Evolutionary conservation across 1,140 invertebrate genomes (phyloP), one percentile per base, ranked within the genome.

Genomic region (Lasaia peninsularis): DNA sequence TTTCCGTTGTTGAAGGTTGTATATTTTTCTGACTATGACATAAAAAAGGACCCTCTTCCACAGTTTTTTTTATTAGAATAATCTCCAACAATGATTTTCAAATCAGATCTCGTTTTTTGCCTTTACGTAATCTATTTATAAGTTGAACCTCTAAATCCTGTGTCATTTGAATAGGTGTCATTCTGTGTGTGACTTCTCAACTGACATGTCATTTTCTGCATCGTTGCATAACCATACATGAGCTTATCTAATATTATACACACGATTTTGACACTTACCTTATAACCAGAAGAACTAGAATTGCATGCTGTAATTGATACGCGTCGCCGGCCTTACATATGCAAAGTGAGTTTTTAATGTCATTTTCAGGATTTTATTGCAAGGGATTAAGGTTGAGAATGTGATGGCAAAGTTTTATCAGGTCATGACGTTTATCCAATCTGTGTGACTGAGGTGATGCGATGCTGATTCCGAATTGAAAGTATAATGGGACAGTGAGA

Each of bases 151-250:
- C 44, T 7, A 48, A 24, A 21, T 21, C 18, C 20, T 5, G n/a
- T 10, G 44, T 24, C 44, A 21, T 21, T 24, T 48, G 20, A 48
- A 48, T 48, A 48, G 44, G 20, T 48, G 44, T 48, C 40, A 48
- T 48, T 48, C 40, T 48, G 16, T 20, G 18, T 21, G 10, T 18
- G 18, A 48, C 10, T 48, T 20, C 40, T 21, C 20, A 11, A 48
- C 40, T 59, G 57, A 59, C 57, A 59, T 24, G 51, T 59, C 52
- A 59, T 59, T 59, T 59, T 59, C 57, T 59, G 57, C 57, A 52
- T 52, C 57, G 57, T 48, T 20, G 57, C 57, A n/a, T 40, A 24
- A 28, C 10, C 33, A 10, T 53, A 48, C 44, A 48, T 16, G 20
- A 35, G 8, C 18, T 11, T 14, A 8, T 5, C 5, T 7, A 28